Evolutionary conservation across 2,113 vertebrate genomes (phyloP).

Genomic region (Gymnocephalus cernua): DNA sequence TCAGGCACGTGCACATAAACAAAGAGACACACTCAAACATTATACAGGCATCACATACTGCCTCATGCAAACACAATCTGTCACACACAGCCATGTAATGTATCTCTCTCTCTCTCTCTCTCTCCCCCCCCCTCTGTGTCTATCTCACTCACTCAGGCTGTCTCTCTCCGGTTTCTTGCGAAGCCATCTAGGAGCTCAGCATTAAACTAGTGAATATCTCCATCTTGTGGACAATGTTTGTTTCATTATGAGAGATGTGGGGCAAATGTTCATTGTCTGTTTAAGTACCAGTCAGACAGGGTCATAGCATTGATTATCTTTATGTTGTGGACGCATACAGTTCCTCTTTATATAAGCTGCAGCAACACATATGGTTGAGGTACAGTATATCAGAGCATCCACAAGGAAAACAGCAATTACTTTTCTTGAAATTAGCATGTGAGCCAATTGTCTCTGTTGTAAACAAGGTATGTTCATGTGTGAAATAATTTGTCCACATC

Average conservation of each 20-base stretch:
- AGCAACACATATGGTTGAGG: neutral
- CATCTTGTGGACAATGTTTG: conserved; percentile 85
- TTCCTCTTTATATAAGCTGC: neutral
- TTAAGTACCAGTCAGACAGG: conserved; percentile 6
- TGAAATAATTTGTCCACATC: conserved; percentile 77
- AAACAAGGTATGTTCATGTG: conserved; percentile 73
- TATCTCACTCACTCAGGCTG: neutral
- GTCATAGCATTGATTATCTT: conserved; percentile 16
- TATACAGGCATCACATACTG: conserved; percentile 67
- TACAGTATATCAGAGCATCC: neutral
- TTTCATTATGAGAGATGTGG: conserved; percentile 5
- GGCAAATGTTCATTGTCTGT: conserved; percentile 24
- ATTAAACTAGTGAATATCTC: conserved; percentile 85
- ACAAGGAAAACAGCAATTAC: neutral
- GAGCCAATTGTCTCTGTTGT: conserved; percentile 47
- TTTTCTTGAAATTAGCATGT: conserved; percentile 17
- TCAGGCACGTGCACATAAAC: conserved; percentile 58
- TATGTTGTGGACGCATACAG: neutral
- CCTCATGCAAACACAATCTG: conserved; percentile 78
- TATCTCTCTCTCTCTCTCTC: conserved; percentile 44
- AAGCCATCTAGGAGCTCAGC: conserved; percentile 36
- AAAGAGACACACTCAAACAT: conserved; percentile 64
- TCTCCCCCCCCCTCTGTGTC: conserved; percentile 23
- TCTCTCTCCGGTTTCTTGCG: conserved; percentile 22
- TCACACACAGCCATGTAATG: conserved; percentile 67